Base-by-base conservation (phyloP, 1,140 invertebrate genomes). In the Apis dorsata region DNA sequence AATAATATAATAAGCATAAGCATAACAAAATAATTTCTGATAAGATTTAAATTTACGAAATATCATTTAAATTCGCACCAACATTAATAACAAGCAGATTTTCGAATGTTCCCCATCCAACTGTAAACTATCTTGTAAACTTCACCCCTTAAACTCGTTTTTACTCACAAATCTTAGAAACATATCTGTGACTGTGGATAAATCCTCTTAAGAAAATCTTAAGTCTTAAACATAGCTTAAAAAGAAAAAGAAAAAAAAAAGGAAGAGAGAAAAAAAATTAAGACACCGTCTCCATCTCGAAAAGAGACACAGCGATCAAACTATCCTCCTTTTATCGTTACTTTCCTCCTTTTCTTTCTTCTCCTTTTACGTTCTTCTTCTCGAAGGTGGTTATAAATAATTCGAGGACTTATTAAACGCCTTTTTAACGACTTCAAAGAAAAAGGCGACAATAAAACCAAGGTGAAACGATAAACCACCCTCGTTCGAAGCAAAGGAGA, bases 331-430 rank as follows among this genome's bases (percentile, higher is more conserved):
- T 13, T 8, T 21, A 51, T 81, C 53, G 28, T 21, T 66, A 59
- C 21, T 74, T 51, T 15, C 55, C 24, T 55, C 24, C 55, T 15
- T 17, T 57, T 17, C 15, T 63, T 28, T 15, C 12, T 7, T 63
- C 24, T 44, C 5, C 51, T 53, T 53, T 53, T 53, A 53, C 8
- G 10, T 53, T 53, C 51, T 53, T 12, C 24, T 65, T 28, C n/a
- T 12, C 21, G 13, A 8, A 49, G 11, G 24, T 57, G 55, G 12
- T 44, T 68, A 28, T 66, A 81, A 81, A 75, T 68, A 81, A 75
- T 57, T 15, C n/a, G 34, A 0, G 19, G 53, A 21, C 13, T 57
- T 34, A 21, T 34, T 57, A 28, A 28, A 19, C 19, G 12, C 19
- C 12, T 57, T 57, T 24, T n/a, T 13, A 59, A 59, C 28, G 1